Conservation (phyloP, 2,797 vertebrate species). For the Coilia nasus region DNA sequence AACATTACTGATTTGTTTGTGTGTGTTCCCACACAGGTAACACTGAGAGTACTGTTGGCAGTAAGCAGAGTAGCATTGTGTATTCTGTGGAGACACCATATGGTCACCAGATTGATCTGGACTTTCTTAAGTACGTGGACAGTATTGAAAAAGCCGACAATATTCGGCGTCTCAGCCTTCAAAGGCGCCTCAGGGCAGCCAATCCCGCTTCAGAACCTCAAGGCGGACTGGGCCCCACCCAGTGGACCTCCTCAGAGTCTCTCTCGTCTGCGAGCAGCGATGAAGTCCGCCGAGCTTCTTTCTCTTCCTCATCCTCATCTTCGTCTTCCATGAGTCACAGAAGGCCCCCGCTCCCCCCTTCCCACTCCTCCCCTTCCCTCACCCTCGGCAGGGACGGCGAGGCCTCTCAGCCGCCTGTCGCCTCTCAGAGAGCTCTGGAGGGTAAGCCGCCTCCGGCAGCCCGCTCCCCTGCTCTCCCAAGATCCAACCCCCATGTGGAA, state of each 20-base stretch:
- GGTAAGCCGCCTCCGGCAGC: constrained; percentile 71
- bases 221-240: constrained; percentile 60
- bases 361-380: constrained; percentile 60
- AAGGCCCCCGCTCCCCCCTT: constrained; percentile 74
- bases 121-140: constrained; percentile 85
- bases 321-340: constrained; percentile 65
- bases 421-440: constrained; percentile 53
- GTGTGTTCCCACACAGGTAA: constrained; percentile 24
- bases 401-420: constrained; percentile 56
- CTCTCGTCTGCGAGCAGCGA: constrained; percentile 84
- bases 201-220: constrained; percentile 66
- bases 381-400: constrained; percentile 60
- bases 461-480: constrained; percentile 73
- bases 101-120: constrained; percentile 80
- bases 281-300: constrained; percentile 75
- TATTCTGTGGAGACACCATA: constrained; percentile 82
- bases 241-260: constrained; percentile 86
- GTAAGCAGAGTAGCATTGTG: constrained; percentile 72
- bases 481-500: constrained; percentile 81
- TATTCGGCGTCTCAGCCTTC: constrained; percentile 89
- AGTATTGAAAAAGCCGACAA: constrained; percentile 82
- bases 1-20: constrained; percentile 50
- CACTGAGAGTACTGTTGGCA: constrained; percentile 59
- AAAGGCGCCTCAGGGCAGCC: constrained; percentile 78
- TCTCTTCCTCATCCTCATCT: constrained; percentile 53